Evolutionary conservation across 1,140 invertebrate genomes (phyloP), one percentile per base, ranked within the genome.

Genomic region (Lepidostoma basale): DNA sequence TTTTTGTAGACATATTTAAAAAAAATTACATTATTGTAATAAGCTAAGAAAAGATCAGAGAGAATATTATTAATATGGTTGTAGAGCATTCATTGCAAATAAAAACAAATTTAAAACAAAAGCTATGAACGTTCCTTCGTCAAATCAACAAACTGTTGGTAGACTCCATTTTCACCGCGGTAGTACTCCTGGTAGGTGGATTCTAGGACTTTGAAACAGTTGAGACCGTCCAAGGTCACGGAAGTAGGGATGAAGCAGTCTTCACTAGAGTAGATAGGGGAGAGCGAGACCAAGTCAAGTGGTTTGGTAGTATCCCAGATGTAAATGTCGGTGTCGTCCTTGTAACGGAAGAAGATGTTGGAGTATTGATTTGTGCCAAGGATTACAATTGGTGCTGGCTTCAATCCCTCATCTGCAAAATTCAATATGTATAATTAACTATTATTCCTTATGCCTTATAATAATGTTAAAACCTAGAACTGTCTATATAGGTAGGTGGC

Each of bases 131-230:
- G 16, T 30, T 30, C 30, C 14, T 5, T 33, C 10, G 16, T 47
- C 45, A 49, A 64, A 14, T 64, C 45, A 49, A 36, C 20, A 5
- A 64, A 16, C 49, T 68, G 65, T 30, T 70, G 69, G 6, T 58
- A 14, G 16, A 39, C 54, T 39, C 65, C 69, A 45, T 40, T 62
- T n/a, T 33, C 30, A 10, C 49, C 33, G 39, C 36, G 20, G 6
- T 67, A 28, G 60, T 47, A 71, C 10, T 71, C 69, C 49, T 59
- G 59, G 10, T 59, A 67, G 14, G 60, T 71, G 3, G 69, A 71
- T 18, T 71, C 64, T 1, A 71, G 39, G 1, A 71, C 69, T 59
- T 71, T 71, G 10, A 67, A 40, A 28, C 52, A 36, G 60, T 44
- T 71, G 2, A 60, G 33, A 26, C 22, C 8, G 36, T 71, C 60